A percentile compares a stretch with the other conserved stretches of the same genome.
These are phyloP conservation scores for Antidorcas marsupialis DNA, from an alignment of 2,113 vertebrate genomes.

Conservation along the genomic window DNA sequence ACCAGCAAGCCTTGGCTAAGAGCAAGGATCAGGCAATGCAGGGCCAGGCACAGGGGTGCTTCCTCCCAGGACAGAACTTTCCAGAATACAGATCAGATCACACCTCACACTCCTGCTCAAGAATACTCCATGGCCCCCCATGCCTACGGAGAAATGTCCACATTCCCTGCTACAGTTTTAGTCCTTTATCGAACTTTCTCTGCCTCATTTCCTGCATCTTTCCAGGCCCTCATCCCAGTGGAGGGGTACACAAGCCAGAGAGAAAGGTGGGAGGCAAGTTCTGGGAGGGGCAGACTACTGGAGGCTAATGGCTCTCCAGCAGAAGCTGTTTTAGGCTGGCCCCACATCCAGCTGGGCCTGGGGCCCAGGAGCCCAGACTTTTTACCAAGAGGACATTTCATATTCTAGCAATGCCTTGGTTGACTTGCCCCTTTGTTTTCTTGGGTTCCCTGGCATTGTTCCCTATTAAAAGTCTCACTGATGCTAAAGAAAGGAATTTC, in stretches of 20 bases:
- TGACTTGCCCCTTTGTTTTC: background rate
- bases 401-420: background rate
- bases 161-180: background rate
- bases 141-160: background rate
- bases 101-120: background rate
- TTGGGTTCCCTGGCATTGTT: background rate
- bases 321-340: background rate
- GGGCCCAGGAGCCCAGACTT: background rate
- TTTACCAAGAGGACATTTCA: background rate
- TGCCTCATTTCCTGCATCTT: background rate
- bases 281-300: background rate
- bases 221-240: background rate
- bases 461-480: conserved; percentile 28
- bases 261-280: background rate
- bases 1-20: background rate
- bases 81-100: background rate
- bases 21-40: background rate
- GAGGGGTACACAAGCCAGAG: background rate
- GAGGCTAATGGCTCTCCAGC: background rate
- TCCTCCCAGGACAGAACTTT: background rate
- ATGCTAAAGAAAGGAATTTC: conserved; percentile 4
- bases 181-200: background rate
- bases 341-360: background rate
- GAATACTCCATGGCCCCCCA: background rate
- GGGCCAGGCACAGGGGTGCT: background rate